These are phyloP conservation scores for Panulirus ornatus DNA, from an alignment of 1,140 invertebrate genomes.

Conservation along the genomic window DNA sequence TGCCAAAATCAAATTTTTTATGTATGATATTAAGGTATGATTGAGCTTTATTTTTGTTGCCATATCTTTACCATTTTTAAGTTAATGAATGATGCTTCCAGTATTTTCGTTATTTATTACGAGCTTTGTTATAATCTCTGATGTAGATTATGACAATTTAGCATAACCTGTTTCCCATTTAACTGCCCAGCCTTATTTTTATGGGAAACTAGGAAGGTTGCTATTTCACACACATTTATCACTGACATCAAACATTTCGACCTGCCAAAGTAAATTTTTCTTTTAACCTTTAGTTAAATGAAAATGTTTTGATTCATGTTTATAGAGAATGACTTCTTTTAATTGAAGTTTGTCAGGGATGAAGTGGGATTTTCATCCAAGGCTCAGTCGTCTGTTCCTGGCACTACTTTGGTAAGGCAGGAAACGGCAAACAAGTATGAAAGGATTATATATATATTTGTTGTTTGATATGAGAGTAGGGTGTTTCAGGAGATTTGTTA, in stretches of 20 bases:
- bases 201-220: not conserved
- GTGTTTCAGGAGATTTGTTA: not conserved
- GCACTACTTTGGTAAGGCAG: no score
- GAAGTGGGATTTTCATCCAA: no score
- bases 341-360: no score
- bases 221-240: not conserved
- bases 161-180: not conserved
- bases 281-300: no score
- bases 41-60: conserved; percentile 71
- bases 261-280: no score
- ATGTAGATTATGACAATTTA: not conserved
- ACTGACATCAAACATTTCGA: no score
- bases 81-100: conserved; percentile 53
- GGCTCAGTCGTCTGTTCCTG: no score
- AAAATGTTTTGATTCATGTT: no score
- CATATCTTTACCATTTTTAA: conserved; percentile 63
- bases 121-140: not conserved
- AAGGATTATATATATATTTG: no score
- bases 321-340: no score
- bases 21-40: conserved; percentile 66
- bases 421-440: no score
- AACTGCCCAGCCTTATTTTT: not conserved
- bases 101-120: conserved; percentile 27
- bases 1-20: conserved; percentile 72
- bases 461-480: no score